Evolutionary conservation across 37 sponge, comb jelly and placozoan genomes (phyloP).

Genomic region (Agelas oroides): DNA sequence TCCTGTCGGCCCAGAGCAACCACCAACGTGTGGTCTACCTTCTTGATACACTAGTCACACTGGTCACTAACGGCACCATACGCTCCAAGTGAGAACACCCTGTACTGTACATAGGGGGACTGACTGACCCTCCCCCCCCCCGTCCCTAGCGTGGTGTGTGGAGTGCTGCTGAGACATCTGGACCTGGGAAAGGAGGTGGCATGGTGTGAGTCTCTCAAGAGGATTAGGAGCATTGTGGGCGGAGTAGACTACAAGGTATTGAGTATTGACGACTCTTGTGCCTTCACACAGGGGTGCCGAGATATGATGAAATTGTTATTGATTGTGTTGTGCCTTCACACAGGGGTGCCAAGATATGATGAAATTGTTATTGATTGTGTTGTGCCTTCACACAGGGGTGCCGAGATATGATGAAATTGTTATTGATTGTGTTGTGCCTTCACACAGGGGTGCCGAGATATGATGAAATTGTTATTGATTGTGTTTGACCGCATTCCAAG

Average conservation of each 20-base stretch:
- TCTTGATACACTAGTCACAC: not conserved
- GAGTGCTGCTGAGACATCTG: constrained; percentile 46
- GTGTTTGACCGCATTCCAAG: constrained; percentile 65
- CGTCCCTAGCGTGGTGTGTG: constrained; percentile 43
- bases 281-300: no score
- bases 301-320: no score
- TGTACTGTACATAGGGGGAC: not conserved
- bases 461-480: constrained; percentile 68
- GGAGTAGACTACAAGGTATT: constrained; percentile 65
- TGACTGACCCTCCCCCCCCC: not conserved
- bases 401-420: no score
- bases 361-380: no score
- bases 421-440: no score
- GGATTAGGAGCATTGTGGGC: constrained; percentile 33
- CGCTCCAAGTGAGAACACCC: not conserved
- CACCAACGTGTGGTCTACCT: constrained; percentile 40
- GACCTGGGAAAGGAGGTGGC: constrained; percentile 42
- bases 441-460: constrained; percentile 20
- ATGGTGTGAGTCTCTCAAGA: constrained; percentile 58
- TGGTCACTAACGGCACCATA: constrained; percentile 22
- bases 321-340: no score
- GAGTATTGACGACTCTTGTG: no score
- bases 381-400: not conserved
- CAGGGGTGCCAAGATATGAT: no score
- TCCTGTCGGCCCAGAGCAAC: constrained; percentile 37